Conservation (phyloP, 1,140 invertebrate genomes). For the Hyles vespertilio region DNA sequence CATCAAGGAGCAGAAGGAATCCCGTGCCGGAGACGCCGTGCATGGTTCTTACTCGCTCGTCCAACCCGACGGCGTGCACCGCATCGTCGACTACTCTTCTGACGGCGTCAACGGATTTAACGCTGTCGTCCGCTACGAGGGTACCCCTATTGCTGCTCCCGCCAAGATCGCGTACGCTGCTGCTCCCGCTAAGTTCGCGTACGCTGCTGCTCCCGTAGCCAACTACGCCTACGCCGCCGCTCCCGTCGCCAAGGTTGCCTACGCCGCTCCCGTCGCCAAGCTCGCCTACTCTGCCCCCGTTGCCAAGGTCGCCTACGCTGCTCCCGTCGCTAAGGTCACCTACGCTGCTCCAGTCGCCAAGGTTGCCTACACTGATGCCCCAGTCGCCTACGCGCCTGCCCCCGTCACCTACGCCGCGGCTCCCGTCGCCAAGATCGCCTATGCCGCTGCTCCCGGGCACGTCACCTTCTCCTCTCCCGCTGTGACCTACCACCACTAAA, state of each 20-base stretch:
- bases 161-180: slow-evolving; percentile 27
- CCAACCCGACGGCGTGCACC: slow-evolving; percentile 75
- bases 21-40: slow-evolving; percentile 76
- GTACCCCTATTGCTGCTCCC: slow-evolving; percentile 20
- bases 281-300: slow-evolving; percentile 29
- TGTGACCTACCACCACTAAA: slow-evolving; percentile 53
- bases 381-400: slow-evolving; percentile 31
- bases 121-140: slow-evolving; percentile 35
- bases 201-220: slow-evolving; percentile 30
- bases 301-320: slow-evolving; percentile 39
- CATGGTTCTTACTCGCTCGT: slow-evolving; percentile 78
- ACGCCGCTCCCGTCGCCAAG: slow-evolving; percentile 33
- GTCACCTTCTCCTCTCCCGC: slow-evolving; percentile 49
- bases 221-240: slow-evolving; percentile 40
- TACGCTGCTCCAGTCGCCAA: slow-evolving; percentile 34
- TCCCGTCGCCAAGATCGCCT: slow-evolving; percentile 32
- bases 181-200: slow-evolving; percentile 23
- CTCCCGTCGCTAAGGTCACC: slow-evolving; percentile 34
- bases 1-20: slow-evolving; percentile 57
- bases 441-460: slow-evolving; percentile 32
- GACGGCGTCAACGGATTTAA: slow-evolving; percentile 33
- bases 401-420: slow-evolving; percentile 27
- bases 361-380: slow-evolving; percentile 36
- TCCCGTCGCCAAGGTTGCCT: slow-evolving; percentile 17
- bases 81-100: slow-evolving; percentile 78